Percentiles rank a stretch among this genome's conserved stretches.
Conservation (phyloP, 2,113 vertebrate genomes). For the Syngnathus typhle region DNA sequence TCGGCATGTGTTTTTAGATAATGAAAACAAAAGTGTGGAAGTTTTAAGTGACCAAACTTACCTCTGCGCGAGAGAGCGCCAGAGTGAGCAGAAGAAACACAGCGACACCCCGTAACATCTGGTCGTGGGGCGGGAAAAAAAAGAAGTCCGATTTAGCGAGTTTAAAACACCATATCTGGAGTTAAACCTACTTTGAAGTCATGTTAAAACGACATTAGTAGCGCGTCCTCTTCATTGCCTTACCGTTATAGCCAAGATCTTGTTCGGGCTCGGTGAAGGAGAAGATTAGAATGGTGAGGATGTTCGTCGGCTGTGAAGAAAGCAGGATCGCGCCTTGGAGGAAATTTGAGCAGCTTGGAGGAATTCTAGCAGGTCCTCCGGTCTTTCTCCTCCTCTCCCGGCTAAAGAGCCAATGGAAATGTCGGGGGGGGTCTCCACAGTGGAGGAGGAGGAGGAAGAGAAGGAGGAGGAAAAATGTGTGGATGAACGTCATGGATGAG, state of each 20-base stretch:
- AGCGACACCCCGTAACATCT: conserved; percentile 69
- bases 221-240: neutral
- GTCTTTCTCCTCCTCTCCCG: conserved; percentile 44
- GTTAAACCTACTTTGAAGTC: neutral
- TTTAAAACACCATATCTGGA: neutral
- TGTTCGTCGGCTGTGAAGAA: conserved; percentile 28
- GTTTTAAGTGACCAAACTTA: conserved; percentile 47
- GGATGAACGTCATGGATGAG: neutral
- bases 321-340: conserved; percentile 53
- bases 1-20: neutral
- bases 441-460: conserved; percentile 10
- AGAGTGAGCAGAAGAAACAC: conserved; percentile 58
- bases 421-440: conserved; percentile 3
- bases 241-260: conserved; percentile 51
- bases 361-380: conserved; percentile 60
- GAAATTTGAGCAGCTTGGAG: conserved; percentile 70
- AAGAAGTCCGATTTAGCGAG: conserved; percentile 25
- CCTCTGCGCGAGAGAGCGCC: conserved; percentile 60
- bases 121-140: conserved; percentile 24
- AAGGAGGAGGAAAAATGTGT: conserved; percentile 13
- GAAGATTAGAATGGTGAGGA: conserved; percentile 13
- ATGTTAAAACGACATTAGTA: conserved; percentile 8
- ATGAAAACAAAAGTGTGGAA: neutral
- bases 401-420: conserved; percentile 50
- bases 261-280: neutral